These are phyloP conservation scores for Philereme transversata DNA, from an alignment of 2,888 invertebrate species.

Conservation along the genomic window DNA sequence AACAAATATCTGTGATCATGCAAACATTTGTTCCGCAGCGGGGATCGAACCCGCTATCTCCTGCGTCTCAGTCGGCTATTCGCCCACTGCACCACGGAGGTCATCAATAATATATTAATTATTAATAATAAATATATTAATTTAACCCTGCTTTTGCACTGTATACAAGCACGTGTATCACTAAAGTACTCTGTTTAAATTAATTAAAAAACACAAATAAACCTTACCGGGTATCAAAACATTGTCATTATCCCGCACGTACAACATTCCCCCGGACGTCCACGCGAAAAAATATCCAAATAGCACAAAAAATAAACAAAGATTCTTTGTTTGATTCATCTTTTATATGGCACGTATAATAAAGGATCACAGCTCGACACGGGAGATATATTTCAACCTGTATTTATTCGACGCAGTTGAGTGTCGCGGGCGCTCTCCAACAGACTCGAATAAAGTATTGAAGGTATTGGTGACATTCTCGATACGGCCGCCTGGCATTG, in stretches of 20 bases:
- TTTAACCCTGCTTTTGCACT: not conserved
- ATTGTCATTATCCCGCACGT: conserved; percentile 72
- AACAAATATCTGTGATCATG: too few relatives aligned
- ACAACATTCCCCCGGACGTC: conserved; percentile 72
- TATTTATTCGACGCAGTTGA: conserved; percentile 79
- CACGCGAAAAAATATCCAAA: conserved; percentile 69
- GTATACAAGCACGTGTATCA: too few relatives aligned
- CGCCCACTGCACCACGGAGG: too few relatives aligned
- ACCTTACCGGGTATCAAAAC: conserved; percentile 75
- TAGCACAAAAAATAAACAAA: conserved; percentile 74
- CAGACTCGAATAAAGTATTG: conserved; percentile 77
- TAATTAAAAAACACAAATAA: conserved; percentile 18
- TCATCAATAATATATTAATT: too few relatives aligned
- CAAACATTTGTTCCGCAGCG: too few relatives aligned
- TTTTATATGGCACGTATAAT: conserved; percentile 70
- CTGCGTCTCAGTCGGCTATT: too few relatives aligned
- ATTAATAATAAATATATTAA: too few relatives aligned
- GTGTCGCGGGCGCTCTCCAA: conserved; percentile 69
- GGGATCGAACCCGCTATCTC: too few relatives aligned
- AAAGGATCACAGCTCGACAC: conserved; percentile 64
- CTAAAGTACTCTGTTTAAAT: not conserved
- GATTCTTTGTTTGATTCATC: conserved; percentile 81
- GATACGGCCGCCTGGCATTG: conserved; percentile 69
- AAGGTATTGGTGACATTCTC: conserved; percentile 75
- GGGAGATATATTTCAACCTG: conserved; percentile 76